Conservation (phyloP, 37 sponge, comb jelly and placozoan species). For the Lycopodina hypogea region DNA sequence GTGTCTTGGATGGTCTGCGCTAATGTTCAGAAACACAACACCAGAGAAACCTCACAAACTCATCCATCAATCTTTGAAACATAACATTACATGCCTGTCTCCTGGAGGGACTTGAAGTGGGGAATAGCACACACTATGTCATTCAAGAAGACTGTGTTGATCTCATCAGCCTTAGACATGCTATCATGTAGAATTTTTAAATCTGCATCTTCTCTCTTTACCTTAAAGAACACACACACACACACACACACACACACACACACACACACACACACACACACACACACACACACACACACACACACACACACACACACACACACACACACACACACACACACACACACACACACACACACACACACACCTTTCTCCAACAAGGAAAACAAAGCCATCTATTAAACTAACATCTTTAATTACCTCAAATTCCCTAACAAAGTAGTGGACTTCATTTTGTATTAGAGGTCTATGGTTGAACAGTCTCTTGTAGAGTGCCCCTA, state of each 20-base stretch:
- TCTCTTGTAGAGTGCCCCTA: slow-evolving; percentile 56
- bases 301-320: slow-evolving; percentile 33
- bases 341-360: no score
- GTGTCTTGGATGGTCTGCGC: background rate
- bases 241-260: background rate
- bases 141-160: slow-evolving; percentile 43
- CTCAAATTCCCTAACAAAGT: slow-evolving; percentile 78
- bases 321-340: slow-evolving; percentile 39
- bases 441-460: slow-evolving; percentile 69
- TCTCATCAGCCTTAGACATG: slow-evolving; percentile 47
- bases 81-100: slow-evolving; percentile 9
- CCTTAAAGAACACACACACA: no score
- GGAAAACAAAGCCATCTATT: background rate
- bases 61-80: no score
- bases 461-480: slow-evolving; percentile 66
- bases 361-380: no score
- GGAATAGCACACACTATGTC: slow-evolving; percentile 23
- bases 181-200: slow-evolving; percentile 35
- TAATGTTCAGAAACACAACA: background rate
- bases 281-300: slow-evolving; percentile 10
- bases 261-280: background rate
- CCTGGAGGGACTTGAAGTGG: slow-evolving; percentile 13
- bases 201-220: slow-evolving; percentile 38
- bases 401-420: slow-evolving; percentile 9
- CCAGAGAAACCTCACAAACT: background rate